These are phyloP conservation scores for Pachyseris speciosa DNA, from an alignment of 64 coral and sea anemone species.

Conservation along the genomic window DNA sequence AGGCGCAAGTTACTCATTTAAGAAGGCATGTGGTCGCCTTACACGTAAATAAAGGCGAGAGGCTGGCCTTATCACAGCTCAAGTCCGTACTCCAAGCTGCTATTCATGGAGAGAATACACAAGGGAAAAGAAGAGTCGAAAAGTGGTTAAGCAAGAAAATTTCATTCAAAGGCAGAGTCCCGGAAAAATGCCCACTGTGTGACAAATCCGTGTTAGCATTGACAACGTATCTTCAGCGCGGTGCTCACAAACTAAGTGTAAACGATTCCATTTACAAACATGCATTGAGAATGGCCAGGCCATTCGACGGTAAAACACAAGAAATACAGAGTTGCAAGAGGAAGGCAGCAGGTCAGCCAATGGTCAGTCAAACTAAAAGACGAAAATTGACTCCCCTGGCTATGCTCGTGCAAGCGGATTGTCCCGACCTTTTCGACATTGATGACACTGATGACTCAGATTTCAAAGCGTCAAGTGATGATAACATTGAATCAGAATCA, in stretches of 20 bases:
- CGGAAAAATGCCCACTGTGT: neutral
- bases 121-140: neutral
- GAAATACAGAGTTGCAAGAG: neutral
- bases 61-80: neutral
- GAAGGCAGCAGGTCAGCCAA: neutral
- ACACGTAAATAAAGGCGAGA: neutral
- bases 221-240: neutral
- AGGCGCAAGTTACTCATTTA: neutral
- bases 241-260: neutral
- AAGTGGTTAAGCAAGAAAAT: neutral
- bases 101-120: neutral
- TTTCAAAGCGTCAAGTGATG: neutral
- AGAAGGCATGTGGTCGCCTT: neutral
- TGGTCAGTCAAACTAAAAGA: neutral
- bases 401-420: neutral
- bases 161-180: neutral
- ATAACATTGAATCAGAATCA: neutral
- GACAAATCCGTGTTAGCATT: neutral
- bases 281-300: neutral
- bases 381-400: neutral
- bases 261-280: neutral
- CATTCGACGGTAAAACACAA: neutral
- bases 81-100: neutral
- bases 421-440: neutral
- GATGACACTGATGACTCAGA: neutral